Evolutionary conservation across 2,797 vertebrate genomes (phyloP), one percentile per base, ranked within the genome.

Genomic region (Australoheros facetus): DNA sequence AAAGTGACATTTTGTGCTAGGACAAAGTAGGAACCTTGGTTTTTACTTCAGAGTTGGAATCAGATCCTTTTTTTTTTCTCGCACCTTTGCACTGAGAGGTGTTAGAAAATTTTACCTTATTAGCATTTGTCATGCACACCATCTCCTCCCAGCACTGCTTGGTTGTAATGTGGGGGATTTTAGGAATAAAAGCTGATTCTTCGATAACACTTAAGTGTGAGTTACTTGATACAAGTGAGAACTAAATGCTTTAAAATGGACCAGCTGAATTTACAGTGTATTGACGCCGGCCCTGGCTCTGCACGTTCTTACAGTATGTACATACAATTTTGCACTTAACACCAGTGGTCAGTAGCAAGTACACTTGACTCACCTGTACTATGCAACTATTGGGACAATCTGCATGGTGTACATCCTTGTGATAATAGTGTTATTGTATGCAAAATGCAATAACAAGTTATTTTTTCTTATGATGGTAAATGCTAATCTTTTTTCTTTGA

Each of bases 301-400:
- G 82, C 77, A 81, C 58, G 1, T 77, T 88, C 74, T 81, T 62
- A n/a, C n/a, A n/a, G n/a, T n/a, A 74, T 78, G 30, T 88, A 78
- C 66, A 83, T 75, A 75, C 75, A 73, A 70, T 77, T 83, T 89
- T 91, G 87, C 89, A 92, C 89, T 91, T 77, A 59, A 77, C 87
- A 92, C 85, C 87, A 84, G 84, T 86, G 87, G 89, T 90, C 86
- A 86, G 92, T 90, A 94, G 91, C 89, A 88, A 78, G 89, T 91
- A 91, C 90, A 90, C 86, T 82, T 84, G 80, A 89, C 91, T 90
- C 91, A 83, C 86, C 84, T 95, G 91, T 92, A 91, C 95, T 96
- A 96, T 96, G 95, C 95, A 96, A 96, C 89, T 88, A 80, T 89
- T 76, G 77, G 91, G 95, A 95, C 94, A 95, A 95, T 95, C 94